These are phyloP conservation scores for Ammodytes dubius DNA, from an alignment of 2,113 vertebrate genomes.

Conservation along the genomic window DNA sequence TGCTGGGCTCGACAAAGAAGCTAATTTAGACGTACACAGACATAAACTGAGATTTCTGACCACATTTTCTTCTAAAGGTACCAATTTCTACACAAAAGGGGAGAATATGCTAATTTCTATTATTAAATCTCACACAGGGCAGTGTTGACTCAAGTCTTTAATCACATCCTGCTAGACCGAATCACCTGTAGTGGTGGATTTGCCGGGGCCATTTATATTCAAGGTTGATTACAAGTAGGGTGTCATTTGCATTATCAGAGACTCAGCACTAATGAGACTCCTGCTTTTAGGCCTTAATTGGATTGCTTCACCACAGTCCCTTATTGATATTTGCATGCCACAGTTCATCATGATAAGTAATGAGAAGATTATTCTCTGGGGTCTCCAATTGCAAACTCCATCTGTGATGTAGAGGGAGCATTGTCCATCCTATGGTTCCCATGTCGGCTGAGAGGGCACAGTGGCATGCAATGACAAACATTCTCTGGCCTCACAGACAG, in stretches of 20 bases:
- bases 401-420: slow-evolving; percentile 71
- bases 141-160: slow-evolving; percentile 47
- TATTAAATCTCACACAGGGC: slow-evolving; percentile 53
- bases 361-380: slow-evolving; percentile 87
- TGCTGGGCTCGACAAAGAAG: neutral
- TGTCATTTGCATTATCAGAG: slow-evolving; percentile 86
- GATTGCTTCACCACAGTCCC: slow-evolving; percentile 84
- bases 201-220: slow-evolving; percentile 81
- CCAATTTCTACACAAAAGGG: slow-evolving; percentile 12
- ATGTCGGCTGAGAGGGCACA: slow-evolving; percentile 30
- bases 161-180: slow-evolving; percentile 71
- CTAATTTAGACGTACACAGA: neutral
- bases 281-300: slow-evolving; percentile 86
- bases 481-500: neutral
- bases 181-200: slow-evolving; percentile 77
- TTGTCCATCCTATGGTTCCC: slow-evolving; percentile 63
- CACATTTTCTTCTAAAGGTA: neutral
- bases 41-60: neutral
- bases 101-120: slow-evolving; percentile 40
- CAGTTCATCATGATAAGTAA: slow-evolving; percentile 89
- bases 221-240: slow-evolving; percentile 79
- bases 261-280: slow-evolving; percentile 85
- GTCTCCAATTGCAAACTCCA: slow-evolving; percentile 82
- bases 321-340: slow-evolving; percentile 88
- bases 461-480: slow-evolving; percentile 51